Conservation (phyloP, 2,888 invertebrate species). For the Melieria omissa region DNA sequence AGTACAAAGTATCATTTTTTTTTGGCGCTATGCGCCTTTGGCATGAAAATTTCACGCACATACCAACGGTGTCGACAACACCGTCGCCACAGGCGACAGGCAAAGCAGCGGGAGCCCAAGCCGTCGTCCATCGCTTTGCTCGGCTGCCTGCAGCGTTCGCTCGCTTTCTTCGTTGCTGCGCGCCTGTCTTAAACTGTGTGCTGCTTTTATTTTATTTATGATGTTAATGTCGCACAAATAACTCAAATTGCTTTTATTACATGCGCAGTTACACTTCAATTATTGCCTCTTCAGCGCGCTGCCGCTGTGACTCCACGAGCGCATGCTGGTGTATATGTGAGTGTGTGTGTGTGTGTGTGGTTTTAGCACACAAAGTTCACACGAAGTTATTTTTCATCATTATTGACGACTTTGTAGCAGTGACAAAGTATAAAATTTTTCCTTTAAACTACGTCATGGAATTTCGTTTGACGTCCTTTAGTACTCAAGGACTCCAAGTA, state of each 20-base stretch:
- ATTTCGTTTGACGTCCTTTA: too few relatives aligned
- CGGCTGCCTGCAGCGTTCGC: neutral
- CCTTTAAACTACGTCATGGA: too few relatives aligned
- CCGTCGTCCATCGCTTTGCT: too few relatives aligned
- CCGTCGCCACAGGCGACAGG: too few relatives aligned
- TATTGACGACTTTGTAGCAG: neutral
- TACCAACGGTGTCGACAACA: neutral
- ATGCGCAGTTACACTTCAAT: conserved; percentile 61
- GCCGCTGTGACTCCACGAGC: conserved; percentile 45
- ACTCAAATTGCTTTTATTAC: conserved; percentile 61
- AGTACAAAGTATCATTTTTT: neutral
- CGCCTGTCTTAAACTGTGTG: too few relatives aligned
- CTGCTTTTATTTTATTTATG: conserved; percentile 53
- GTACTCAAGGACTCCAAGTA: too few relatives aligned
- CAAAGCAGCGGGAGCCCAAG: too few relatives aligned
- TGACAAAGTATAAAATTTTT: too few relatives aligned
- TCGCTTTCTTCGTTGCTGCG: neutral
- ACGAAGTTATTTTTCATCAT: conserved; percentile 25
- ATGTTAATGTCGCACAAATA: conserved; percentile 58
- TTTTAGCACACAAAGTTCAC: conserved; percentile 32
- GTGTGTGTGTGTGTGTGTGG: conserved; percentile 1
- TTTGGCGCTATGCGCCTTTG: neutral
- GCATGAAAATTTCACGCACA: neutral
- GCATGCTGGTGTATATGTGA: conserved; percentile 37
- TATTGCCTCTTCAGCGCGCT: conserved; percentile 45